These are phyloP conservation scores for Campopleginae sp. DNA, from an alignment of 2,888 invertebrate species.

Conservation along the genomic window DNA sequence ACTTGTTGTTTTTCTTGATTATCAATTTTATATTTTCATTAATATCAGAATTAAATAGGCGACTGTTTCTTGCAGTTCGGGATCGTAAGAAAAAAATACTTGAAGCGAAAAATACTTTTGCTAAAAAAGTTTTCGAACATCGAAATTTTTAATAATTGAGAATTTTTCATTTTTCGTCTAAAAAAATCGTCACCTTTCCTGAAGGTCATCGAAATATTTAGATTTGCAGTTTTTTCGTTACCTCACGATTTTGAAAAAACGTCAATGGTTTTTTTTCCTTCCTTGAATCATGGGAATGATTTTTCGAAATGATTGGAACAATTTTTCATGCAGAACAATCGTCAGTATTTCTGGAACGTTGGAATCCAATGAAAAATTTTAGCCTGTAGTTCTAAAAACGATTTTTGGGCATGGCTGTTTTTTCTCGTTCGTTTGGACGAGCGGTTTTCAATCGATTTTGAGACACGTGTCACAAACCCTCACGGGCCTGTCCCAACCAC, in stretches of 20 bases:
- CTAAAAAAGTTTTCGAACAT: neutral
- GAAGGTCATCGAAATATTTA: neutral
- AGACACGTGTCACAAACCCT: conserved; percentile 91
- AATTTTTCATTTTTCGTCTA: neutral
- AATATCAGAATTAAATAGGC: conserved; percentile 22
- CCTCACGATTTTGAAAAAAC: neutral
- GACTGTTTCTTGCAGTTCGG: neutral
- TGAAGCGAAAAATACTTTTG: too few species aligned
- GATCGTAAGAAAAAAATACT: neutral
- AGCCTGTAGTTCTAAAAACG: neutral
- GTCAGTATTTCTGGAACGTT: neutral
- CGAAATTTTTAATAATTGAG: neutral
- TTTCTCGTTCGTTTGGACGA: neutral
- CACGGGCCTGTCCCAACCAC: conserved; percentile 90
- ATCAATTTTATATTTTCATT: conserved; percentile 1
- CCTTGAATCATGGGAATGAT: neutral
- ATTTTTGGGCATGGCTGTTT: neutral
- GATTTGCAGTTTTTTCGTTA: neutral
- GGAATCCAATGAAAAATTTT: neutral
- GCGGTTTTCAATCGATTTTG: conserved; percentile 74
- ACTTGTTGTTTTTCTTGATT: conserved; percentile 1
- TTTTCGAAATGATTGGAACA: neutral
- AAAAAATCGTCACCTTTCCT: neutral
- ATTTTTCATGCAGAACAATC: neutral
- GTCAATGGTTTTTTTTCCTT: neutral